phyloP scores from a whole-genome alignment of 1,140 invertebrate genomes.

The Camponotus pennsylvanicus region DNA sequence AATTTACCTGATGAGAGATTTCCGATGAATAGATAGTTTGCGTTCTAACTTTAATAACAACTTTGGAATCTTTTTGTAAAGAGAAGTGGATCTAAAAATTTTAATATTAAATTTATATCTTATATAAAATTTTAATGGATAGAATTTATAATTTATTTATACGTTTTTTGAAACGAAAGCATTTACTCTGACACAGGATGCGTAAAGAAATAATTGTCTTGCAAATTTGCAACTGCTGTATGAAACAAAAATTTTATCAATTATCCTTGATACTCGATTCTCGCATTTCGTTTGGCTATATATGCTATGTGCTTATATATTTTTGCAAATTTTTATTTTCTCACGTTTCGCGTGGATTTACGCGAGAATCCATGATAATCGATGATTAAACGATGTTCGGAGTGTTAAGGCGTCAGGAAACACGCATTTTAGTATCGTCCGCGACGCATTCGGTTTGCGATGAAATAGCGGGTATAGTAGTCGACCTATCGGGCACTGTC shows the following conservation, averaged over 20 bases:
- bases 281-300: background rate
- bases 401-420: slow-evolving; percentile 50
- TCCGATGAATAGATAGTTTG: too few species aligned
- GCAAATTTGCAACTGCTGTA: background rate
- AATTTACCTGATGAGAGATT: background rate
- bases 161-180: background rate
- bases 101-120: slow-evolving; percentile 15
- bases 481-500: slow-evolving; percentile 43
- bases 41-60: background rate
- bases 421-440: slow-evolving; percentile 41
- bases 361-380: slow-evolving; percentile 40
- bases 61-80: background rate
- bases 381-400: slow-evolving; percentile 74
- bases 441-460: background rate
- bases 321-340: slow-evolving; percentile 10
- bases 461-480: slow-evolving; percentile 37
- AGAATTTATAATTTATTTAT: background rate
- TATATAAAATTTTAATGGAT: background rate
- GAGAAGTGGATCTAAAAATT: background rate
- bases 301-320: slow-evolving; percentile 24
- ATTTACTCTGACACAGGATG: background rate
- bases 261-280: background rate
- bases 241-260: background rate
- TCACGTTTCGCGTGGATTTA: background rate
- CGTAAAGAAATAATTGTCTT: background rate